Base-by-base conservation (phyloP, 2,888 invertebrate species). In the Aplocera efformata region DNA sequence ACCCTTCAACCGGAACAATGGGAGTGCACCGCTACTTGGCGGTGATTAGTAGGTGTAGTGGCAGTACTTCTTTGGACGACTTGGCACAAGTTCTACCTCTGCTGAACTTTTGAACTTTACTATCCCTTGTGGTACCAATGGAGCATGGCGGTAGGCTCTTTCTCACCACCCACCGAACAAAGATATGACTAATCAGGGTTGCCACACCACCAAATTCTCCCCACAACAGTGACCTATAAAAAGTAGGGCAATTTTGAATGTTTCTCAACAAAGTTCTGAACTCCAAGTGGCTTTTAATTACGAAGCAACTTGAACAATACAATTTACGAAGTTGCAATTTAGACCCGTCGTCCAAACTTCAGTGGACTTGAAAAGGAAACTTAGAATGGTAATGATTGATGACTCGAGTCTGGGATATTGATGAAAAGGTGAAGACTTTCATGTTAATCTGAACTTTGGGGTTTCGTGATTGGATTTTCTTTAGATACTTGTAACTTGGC, bases 341-440 rank as follows among this genome's bases (percentile, higher is more conserved):
- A 6, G 29, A 31, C 30, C 41, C 35, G 26, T 26, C 39, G 30
- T 31, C 30, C 26, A 45, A 40, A 17, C 29, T 40, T 23, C 25
- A 33, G 42, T 43, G 48, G 38, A 41, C 41, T 54, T 52, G 32
- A 40, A 47, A 56, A 52, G 46, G 37, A 24, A 42, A 42, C 48
- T 44, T 35, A 44, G 44, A 40, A 51, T 42, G 47, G 42, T 42
- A 27, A 49, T 54, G 54, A 56, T 54, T 53, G 56, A 56, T 56
- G 43, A 48, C 27, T 7, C 6, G 1, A 17, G 5, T 25, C 40
- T 27, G 32, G 26, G 31, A 32, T 41, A 45, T 39, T 11, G 24
- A 37, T 48, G 46, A 44, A 50, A 48, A 37, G 41, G 50, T 46
- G 37, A 24, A 50, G 44, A 35, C 42, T 47, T 41, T 50, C 41